Percentiles rank a stretch among this genome's conserved stretches.
These are phyloP conservation scores for Copidosoma aretas DNA, from an alignment of 2,888 invertebrate species.

Conservation along the genomic window DNA sequence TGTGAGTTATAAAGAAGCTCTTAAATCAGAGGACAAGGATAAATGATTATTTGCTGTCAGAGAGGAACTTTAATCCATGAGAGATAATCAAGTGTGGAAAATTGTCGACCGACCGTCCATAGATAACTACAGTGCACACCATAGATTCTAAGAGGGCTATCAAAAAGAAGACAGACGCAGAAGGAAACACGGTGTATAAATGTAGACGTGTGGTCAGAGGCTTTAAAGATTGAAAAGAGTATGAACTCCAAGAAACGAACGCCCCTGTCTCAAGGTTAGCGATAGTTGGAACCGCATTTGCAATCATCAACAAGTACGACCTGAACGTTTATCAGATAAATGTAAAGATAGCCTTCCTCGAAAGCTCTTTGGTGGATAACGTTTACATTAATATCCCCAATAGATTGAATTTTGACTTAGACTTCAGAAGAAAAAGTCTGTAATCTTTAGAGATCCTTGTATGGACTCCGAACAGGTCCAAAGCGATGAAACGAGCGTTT, in stretches of 20 bases:
- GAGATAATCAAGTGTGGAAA: constrained; percentile 29
- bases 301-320: too few relatives aligned
- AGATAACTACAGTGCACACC: constrained; percentile 1
- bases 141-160: constrained; percentile 27
- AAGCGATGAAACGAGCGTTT: too few relatives aligned
- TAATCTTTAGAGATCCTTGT: too few relatives aligned
- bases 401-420: too few relatives aligned
- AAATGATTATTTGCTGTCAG: constrained; percentile 32
- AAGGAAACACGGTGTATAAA: constrained; percentile 2
- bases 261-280: constrained; percentile 33
- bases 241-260: constrained; percentile 7
- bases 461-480: too few relatives aligned
- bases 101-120: constrained; percentile 12
- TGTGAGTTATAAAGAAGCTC: constrained; percentile 20
- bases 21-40: constrained; percentile 10
- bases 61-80: constrained; percentile 30
- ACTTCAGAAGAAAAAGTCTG: too few relatives aligned
- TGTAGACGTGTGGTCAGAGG: constrained; percentile 16
- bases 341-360: too few relatives aligned
- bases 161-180: constrained; percentile 12
- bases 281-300: constrained; percentile 9
- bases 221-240: constrained; percentile 15
- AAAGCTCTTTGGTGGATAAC: too few relatives aligned
- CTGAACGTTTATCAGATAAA: too few relatives aligned
- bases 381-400: too few relatives aligned